Conservation (phyloP, 2,797 vertebrate genomes). For the Adelosebastes latens region DNA sequence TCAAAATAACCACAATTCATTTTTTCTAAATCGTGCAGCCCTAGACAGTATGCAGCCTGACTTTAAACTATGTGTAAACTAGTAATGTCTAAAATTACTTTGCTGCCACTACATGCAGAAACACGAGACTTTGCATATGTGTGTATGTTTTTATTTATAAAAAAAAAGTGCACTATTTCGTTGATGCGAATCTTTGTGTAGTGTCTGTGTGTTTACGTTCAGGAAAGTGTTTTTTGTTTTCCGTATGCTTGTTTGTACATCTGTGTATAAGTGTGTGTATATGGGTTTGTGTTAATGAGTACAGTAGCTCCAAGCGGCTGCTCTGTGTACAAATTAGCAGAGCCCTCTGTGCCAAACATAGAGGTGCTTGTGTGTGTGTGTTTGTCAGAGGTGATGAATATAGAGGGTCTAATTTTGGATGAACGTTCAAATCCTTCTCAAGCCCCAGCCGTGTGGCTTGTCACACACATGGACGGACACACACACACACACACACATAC, state of each 20-base stretch:
- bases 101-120: neutral
- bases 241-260: neutral
- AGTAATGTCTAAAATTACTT: neutral
- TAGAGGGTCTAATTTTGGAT: constrained; percentile 37
- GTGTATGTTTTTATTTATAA: neutral
- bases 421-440: constrained; percentile 32
- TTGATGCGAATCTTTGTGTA: neutral
- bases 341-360: constrained; percentile 59
- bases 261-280: neutral
- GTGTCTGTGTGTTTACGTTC: neutral
- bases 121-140: neutral
- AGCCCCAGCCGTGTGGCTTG: constrained; percentile 12
- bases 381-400: constrained; percentile 39
- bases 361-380: constrained; percentile 58
- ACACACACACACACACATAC: constrained; percentile 14
- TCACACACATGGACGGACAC: constrained; percentile 26
- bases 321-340: constrained; percentile 68
- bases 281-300: constrained; percentile 55
- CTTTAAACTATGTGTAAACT: neutral
- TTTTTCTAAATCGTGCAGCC: too few species aligned
- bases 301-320: constrained; percentile 56
- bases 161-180: neutral
- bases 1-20: too few species aligned
- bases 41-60: neutral
- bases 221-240: neutral